Conservation (phyloP, 2,888 invertebrate species). For the Acrobasis consociella region DNA sequence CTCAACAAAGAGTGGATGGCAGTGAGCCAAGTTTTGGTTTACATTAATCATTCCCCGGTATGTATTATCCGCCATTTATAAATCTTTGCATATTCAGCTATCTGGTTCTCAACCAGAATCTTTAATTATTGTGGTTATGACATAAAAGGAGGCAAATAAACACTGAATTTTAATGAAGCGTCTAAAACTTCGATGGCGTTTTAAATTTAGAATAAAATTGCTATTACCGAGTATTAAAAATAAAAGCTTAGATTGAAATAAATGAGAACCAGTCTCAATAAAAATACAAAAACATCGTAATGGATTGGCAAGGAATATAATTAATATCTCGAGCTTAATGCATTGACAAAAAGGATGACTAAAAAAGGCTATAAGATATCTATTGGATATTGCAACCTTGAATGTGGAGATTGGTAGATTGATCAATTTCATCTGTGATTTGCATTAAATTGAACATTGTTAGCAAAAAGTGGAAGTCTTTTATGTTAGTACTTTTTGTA, state of each 20-base stretch:
- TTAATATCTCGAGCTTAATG: constrained; percentile 16
- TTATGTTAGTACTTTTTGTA: constrained; percentile 21
- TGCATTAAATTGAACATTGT: constrained; percentile 55
- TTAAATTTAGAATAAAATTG: constrained; percentile 5
- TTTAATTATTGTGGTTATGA: constrained; percentile 25
- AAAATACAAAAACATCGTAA: constrained; percentile 24
- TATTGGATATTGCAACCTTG: constrained; percentile 47
- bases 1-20: constrained; percentile 64
- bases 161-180: constrained; percentile 4
- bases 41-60: constrained; percentile 66
- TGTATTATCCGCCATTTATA: constrained; percentile 58
- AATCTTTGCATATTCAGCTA: constrained; percentile 50
- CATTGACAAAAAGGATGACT: constrained; percentile 36
- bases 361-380: constrained; percentile 36
- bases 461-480: constrained; percentile 45
- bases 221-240: not conserved
- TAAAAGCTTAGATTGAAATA: not conserved
- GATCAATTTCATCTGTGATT: constrained; percentile 60
- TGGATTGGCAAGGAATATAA: constrained; percentile 16
- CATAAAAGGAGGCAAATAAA: constrained; percentile 4
- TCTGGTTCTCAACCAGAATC: constrained; percentile 38
- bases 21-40: constrained; percentile 55
- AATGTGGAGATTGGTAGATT: constrained; percentile 40
- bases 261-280: constrained; percentile 22
- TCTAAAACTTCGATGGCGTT: constrained; percentile 2